These are phyloP conservation scores for Frankliniella intonsa DNA, from an alignment of 2,888 invertebrate genomes.

Conservation along the genomic window DNA sequence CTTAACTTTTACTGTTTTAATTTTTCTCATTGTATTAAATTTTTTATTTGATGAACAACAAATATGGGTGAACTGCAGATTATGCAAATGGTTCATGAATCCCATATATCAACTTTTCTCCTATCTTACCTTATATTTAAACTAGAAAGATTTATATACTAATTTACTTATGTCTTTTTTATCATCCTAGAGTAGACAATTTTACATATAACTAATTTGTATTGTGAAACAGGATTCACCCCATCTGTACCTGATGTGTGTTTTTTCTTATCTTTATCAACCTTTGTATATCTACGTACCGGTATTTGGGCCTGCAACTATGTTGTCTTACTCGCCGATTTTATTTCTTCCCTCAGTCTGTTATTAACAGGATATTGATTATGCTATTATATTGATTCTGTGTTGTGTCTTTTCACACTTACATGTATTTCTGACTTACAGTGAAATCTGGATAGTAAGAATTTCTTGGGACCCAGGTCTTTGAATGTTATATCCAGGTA, in stretches of 20 bases:
- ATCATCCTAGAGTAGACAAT: neutral
- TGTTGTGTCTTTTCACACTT: too few relatives aligned
- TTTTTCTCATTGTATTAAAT: neutral
- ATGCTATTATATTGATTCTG: too few relatives aligned
- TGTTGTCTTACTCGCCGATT: neutral
- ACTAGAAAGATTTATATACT: neutral
- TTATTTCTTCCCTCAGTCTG: neutral
- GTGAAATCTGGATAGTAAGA: too few relatives aligned
- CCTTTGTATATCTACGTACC: neutral
- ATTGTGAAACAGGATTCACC: neutral
- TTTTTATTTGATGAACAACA: neutral
- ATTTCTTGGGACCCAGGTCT: too few relatives aligned
- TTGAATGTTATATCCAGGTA: too few relatives aligned
- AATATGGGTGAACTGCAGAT: neutral
- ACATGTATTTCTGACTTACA: too few relatives aligned
- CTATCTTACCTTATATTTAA: neutral
- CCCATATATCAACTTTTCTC: neutral
- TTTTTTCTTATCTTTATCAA: neutral
- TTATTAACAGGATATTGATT: neutral
- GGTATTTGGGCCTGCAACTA: neutral
- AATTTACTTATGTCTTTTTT: neutral
- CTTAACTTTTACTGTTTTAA: neutral
- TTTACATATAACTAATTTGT: neutral
- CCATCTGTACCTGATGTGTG: neutral
- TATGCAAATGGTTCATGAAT: neutral